phyloP scores from a whole-genome alignment of 2,797 vertebrate species.

The Mormyrops boulengeri region DNA sequence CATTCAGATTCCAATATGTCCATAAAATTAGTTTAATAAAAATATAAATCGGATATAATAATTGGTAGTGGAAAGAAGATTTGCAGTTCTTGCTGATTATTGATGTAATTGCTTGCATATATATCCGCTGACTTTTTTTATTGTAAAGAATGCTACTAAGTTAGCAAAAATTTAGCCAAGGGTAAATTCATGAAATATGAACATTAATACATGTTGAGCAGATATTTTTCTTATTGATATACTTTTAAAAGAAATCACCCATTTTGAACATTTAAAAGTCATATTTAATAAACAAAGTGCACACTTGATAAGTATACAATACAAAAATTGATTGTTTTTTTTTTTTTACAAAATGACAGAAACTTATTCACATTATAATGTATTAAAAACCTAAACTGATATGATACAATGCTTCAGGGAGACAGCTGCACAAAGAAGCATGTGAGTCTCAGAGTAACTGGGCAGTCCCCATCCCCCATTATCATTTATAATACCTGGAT shows the following conservation, averaged over 20 bases:
- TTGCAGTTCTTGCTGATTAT: background rate
- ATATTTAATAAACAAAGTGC: background rate
- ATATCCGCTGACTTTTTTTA: background rate
- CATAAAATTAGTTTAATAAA: background rate
- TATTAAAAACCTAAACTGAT: background rate
- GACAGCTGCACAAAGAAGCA: background rate
- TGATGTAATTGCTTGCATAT: background rate
- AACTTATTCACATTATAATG: background rate
- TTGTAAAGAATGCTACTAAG: background rate
- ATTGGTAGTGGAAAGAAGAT: background rate
- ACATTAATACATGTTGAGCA: background rate
- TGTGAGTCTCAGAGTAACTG: background rate
- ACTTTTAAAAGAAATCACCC: background rate
- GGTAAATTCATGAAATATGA: background rate
- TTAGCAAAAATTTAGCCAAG: background rate
- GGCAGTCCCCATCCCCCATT: no score
- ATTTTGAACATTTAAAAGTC: background rate
- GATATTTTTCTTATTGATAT: background rate
- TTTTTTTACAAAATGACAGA: background rate
- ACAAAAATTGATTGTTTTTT: background rate
- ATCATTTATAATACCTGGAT: background rate
- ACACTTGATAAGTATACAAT: background rate
- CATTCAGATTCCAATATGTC: background rate
- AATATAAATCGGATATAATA: background rate
- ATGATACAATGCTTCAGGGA: background rate